Evolutionary conservation across 2,888 invertebrate species (phyloP).

Genomic region (Metellina segmentata): DNA sequence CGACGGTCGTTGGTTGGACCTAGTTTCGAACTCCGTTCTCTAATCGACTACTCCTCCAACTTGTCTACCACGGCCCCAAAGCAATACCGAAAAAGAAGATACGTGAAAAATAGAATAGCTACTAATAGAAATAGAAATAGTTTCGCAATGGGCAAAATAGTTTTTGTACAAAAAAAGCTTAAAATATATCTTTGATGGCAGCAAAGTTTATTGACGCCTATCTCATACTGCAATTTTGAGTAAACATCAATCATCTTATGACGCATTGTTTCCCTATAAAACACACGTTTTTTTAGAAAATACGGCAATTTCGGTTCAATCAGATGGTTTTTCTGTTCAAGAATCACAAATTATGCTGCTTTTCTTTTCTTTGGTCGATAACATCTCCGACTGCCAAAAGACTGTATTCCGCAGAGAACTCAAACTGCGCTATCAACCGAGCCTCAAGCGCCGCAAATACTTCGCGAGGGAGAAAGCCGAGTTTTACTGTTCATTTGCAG

Average conservation of each 20-base stretch:
- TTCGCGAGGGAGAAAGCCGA: not conserved
- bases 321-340: not conserved
- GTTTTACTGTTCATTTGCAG: constrained; percentile 25
- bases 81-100: no score
- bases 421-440: not conserved
- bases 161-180: not conserved
- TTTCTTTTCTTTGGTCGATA: not conserved
- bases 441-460: not conserved
- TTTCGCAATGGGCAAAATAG: not conserved
- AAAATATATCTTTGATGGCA: not conserved
- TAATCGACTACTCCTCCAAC: no score
- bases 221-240: not conserved
- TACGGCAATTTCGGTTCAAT: not conserved
- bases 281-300: not conserved
- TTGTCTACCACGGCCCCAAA: no score
- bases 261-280: not conserved
- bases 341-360: not conserved
- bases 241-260: not conserved
- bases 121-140: no score
- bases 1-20: no score
- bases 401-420: not conserved
- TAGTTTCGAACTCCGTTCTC: no score
- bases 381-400: not conserved
- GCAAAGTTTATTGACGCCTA: not conserved
- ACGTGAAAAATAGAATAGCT: no score